Base-by-base conservation (phyloP, 2,888 invertebrate species). In the Lepidochrysops patricia region DNA sequence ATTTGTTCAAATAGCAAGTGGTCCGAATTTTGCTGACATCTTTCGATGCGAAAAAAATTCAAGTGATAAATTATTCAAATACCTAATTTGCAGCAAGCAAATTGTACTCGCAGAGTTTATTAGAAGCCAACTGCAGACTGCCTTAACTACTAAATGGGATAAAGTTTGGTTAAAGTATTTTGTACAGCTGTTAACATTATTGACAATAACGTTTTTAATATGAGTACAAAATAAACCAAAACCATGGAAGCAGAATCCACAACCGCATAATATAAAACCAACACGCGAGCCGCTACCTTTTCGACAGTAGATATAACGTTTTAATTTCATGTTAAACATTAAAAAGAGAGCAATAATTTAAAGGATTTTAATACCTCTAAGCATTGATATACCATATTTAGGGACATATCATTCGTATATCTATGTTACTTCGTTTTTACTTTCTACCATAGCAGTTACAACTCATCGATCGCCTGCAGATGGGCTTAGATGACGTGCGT, bases 1-100 rank as follows among this genome's bases (percentile, higher is more conserved):
- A 37, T 57, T 50, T 50, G 34, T 50, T 26, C 58, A 58, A 58
- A 12, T 50, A 50, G 32, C 19, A 54, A 54, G 4, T 27, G 29
- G 1, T 29, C 2, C 15, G 15, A 35, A 35, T 19, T 15, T 37
- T n/a, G n/a, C n/a, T n/a, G n/a, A n/a, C n/a, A n/a, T n/a, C n/a
- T n/a, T n/a, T n/a, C n/a, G n/a, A n/a, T n/a, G n/a, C n/a, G n/a
- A n/a, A n/a, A n/a, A n/a, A n/a, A n/a, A n/a, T n/a, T n/a, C n/a
- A n/a, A n/a, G n/a, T n/a, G n/a, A n/a, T n/a, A n/a, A n/a, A n/a
- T n/a, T n/a, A n/a, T n/a, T n/a, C n/a, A n/a, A n/a, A n/a, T n/a
- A n/a, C n/a, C n/a, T n/a, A n/a, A n/a, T n/a, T n/a, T n/a, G n/a
- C n/a, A n/a, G n/a, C n/a, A n/a, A n/a, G n/a, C n/a, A n/a, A n/a